These are phyloP conservation scores for Linnaemya tessellans DNA, from an alignment of 2,888 invertebrate genomes.

Conservation along the genomic window DNA sequence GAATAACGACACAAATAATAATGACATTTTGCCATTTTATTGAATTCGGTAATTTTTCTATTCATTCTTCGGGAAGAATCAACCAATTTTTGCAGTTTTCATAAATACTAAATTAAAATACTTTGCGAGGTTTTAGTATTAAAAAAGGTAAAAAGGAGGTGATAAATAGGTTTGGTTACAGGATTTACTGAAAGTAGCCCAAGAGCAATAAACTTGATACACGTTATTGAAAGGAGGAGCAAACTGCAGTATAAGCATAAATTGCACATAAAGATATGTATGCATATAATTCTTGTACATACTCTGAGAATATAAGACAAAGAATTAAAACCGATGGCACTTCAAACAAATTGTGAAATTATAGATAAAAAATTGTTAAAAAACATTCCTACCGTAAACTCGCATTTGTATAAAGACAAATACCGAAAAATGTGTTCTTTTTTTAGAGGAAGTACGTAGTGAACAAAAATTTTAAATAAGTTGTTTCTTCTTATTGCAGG, in stretches of 20 bases:
- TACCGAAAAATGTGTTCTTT: constrained; percentile 36
- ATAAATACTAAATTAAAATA: constrained; percentile 42
- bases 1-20: constrained; percentile 30
- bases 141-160: constrained; percentile 47
- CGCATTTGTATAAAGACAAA: constrained; percentile 34
- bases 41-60: constrained; percentile 68
- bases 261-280: neutral
- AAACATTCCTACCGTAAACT: neutral
- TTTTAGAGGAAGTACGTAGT: constrained; percentile 16
- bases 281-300: neutral
- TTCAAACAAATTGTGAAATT: constrained; percentile 39
- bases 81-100: constrained; percentile 68
- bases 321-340: neutral
- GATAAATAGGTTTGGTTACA: neutral
- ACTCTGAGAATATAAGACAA: neutral
- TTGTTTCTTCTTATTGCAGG: constrained; percentile 50
- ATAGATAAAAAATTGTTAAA: constrained; percentile 3
- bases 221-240: neutral
- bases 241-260: neutral
- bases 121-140: constrained; percentile 45
- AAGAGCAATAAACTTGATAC: constrained; percentile 2
- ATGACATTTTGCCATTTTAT: constrained; percentile 73
- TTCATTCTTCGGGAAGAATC: constrained; percentile 70
- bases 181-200: neutral
- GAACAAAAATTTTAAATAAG: constrained; percentile 10